Base-by-base conservation (phyloP, 2,113 vertebrate genomes). In the Plotosus lineatus region DNA sequence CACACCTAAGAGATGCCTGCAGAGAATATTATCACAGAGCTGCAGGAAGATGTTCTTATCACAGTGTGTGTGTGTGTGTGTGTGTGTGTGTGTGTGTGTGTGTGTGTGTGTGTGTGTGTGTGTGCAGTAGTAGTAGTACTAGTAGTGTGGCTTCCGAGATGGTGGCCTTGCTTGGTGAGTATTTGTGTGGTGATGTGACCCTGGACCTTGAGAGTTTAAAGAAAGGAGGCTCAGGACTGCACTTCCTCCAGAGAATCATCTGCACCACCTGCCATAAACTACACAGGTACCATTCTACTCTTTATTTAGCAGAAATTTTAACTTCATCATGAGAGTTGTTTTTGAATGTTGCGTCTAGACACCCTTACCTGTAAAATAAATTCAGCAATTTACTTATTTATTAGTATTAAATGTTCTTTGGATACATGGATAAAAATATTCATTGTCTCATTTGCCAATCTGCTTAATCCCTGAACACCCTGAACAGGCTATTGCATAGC, bases 201-300 rank as follows among this genome's bases (percentile, higher is more conserved):
- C 90, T 93, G 58, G 95, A 95, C 87, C 89, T 94, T 83, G 93
- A 94, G 79, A 91, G 90, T 1, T 87, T 94, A 79, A 90, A 90
- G 56, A 91, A 89, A 15, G 94, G 95, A 10, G 90, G 92, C 53
- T 92, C 89, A 0, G 89, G 91, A 50, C 89, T 96, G 2, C 88
- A 73, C 1, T 90, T 93, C 63, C 91, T 96, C 78, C 93, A 92
- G 85, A 88, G 88, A 0, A 91, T 91, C 0, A 89, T 97, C 2
- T 89, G 91, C 77, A 90, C 82, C 0, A 90, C 89, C 23, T 97
- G 95, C 87, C 88, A 90, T 38, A 90, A 91, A 0, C 89, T 97
- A 38, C 92, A 95, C 91, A 94, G 93, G 95, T 90, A 82, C 75
- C 61, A 31, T 31, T 51, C 2, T 9, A 73, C 2, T 51, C 19